Percentiles rank a stretch among this genome's conserved stretches.
Conservation (phyloP, 2,888 invertebrate species). For the Cataglyphis rosenhaueri region DNA sequence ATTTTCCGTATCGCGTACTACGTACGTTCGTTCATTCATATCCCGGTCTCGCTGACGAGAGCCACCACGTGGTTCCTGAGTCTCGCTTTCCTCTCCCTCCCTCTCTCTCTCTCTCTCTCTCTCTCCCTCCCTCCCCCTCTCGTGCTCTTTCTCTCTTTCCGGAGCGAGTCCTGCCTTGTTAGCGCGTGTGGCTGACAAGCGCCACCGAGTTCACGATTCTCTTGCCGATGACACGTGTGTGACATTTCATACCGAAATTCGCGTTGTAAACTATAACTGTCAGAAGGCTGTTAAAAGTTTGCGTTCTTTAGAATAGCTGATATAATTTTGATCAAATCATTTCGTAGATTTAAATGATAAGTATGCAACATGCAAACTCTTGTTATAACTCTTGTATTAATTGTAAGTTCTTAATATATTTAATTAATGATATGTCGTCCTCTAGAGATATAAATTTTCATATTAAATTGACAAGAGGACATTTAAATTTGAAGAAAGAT, state of each 20-base stretch:
- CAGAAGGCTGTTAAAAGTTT: not conserved
- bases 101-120: not conserved
- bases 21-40: slow-evolving; percentile 76
- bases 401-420: not conserved
- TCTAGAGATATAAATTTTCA: not conserved
- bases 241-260: not conserved
- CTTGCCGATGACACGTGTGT: not conserved
- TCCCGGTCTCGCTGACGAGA: slow-evolving; percentile 72
- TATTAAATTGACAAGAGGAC: not conserved
- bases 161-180: slow-evolving; percentile 64
- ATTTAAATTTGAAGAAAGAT: slow-evolving; percentile 4
- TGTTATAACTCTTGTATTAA: not conserved
- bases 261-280: not conserved
- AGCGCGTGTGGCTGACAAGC: slow-evolving; percentile 37
- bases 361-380: not conserved
- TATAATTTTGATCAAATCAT: not conserved
- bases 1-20: slow-evolving; percentile 79
- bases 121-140: not conserved
- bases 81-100: slow-evolving; percentile 67
- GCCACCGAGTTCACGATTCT: not conserved
- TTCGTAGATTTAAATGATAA: not conserved
- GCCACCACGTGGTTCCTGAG: slow-evolving; percentile 76
- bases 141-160: slow-evolving; percentile 33
- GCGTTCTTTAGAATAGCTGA: not conserved
- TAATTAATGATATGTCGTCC: not conserved